Conservation (phyloP, 1,140 invertebrate genomes). For the Anthonomus grandis region DNA sequence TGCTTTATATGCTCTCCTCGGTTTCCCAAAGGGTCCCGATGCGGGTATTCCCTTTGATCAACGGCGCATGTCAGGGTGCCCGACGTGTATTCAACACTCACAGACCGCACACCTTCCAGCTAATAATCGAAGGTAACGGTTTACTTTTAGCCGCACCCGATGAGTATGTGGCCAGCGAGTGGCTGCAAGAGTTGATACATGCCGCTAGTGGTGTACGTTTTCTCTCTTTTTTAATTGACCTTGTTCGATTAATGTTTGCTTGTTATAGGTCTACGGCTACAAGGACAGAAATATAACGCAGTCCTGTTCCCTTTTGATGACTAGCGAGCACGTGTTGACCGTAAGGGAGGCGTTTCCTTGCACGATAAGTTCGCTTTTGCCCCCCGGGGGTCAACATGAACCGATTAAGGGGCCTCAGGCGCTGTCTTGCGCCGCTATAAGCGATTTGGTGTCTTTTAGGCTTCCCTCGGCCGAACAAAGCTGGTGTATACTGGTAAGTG, state of each 20-base stretch:
- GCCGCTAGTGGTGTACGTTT: constrained; percentile 62
- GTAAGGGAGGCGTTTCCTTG: constrained; percentile 64
- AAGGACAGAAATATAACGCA: constrained; percentile 55
- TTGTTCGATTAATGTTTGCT: no score
- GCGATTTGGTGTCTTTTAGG: constrained; percentile 61
- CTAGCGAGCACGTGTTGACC: constrained; percentile 64
- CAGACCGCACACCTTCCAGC: constrained; percentile 80
- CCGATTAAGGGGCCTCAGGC: constrained; percentile 54
- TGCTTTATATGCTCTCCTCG: constrained; percentile 74
- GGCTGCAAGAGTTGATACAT: constrained; percentile 78
- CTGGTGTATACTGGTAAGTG: constrained; percentile 67
- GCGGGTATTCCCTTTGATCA: constrained; percentile 63
- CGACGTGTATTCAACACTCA: constrained; percentile 59
- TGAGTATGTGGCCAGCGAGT: constrained; percentile 79
- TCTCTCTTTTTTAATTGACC: no score
- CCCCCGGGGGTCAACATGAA: constrained; percentile 32
- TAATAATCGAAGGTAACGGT: constrained; percentile 65
- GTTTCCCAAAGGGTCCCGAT: constrained; percentile 64
- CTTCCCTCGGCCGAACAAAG: constrained; percentile 60
- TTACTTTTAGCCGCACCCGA: constrained; percentile 79
- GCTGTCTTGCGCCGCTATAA: constrained; percentile 61
- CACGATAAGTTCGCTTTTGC: constrained; percentile 36
- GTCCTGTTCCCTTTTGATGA: constrained; percentile 66
- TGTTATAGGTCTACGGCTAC: constrained; percentile 36
- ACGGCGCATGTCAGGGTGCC: constrained; percentile 71